Conservation (phyloP, 1,140 invertebrate genomes). For the Phenacoccus solenopsis region DNA sequence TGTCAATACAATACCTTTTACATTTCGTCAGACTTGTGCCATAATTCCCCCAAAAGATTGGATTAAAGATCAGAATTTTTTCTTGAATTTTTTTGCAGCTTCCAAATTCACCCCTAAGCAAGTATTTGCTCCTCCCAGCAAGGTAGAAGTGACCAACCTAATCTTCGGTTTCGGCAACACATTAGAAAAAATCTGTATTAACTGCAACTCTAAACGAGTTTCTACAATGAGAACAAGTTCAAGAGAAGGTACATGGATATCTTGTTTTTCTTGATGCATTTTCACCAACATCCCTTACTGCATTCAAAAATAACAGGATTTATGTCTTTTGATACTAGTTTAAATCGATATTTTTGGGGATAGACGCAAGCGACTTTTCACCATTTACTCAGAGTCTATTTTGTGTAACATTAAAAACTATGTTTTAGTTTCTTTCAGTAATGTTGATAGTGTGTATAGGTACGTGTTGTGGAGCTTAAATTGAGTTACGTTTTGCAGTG, state of each 20-base stretch:
- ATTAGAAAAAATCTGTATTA: not conserved
- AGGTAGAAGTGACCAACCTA: not conserved
- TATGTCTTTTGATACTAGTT: not conserved
- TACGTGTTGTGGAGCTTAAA: no score
- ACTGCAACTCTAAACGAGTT: not conserved
- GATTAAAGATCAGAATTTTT: no score
- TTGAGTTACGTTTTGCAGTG: no score
- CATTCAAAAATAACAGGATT: constrained; percentile 1
- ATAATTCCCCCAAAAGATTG: no score
- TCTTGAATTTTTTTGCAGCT: no score
- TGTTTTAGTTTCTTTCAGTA: not conserved
- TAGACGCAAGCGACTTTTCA: not conserved
- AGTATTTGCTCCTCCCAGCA: not conserved
- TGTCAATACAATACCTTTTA: no score
- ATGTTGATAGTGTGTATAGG: no score
- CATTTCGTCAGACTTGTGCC: no score
- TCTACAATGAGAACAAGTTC: not conserved
- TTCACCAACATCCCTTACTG: constrained; percentile 9
- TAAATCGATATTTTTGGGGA: not conserved
- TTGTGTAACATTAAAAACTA: not conserved
- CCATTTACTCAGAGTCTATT: not conserved
- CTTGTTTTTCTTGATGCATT: constrained; percentile 4
- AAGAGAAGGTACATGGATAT: not conserved
- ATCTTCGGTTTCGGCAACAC: not conserved
- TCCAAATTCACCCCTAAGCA: not conserved